Percentiles rank a stretch among this genome's conserved stretches.
Conservation (phyloP, 1,140 invertebrate species). For the Drosophila sproati region DNA sequence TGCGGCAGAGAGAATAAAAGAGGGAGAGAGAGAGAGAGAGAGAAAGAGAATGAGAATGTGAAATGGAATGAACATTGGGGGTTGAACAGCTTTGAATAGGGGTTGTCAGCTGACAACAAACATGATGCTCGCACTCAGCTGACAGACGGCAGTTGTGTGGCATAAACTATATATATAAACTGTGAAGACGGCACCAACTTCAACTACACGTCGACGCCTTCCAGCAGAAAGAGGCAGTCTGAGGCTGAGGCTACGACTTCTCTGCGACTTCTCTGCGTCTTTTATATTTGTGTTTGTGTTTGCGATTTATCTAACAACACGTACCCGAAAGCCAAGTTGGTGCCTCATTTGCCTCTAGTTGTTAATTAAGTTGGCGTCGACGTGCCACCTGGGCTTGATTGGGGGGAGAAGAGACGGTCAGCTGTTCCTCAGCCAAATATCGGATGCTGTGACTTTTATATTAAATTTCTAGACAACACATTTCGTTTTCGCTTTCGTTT, state of each 20-base stretch:
- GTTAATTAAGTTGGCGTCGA: conserved; percentile 71
- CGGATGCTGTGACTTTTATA: conserved; percentile 68
- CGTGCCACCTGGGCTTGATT: conserved; percentile 49
- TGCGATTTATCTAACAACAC: conserved; percentile 64
- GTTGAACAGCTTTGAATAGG: not conserved
- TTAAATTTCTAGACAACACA: conserved; percentile 55
- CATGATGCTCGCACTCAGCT: not conserved
- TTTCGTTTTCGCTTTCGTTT: conserved; percentile 60
- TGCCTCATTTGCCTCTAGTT: conserved; percentile 55
- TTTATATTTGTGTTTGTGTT: not conserved
- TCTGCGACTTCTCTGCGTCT: not conserved
- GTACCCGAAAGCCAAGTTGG: conserved; percentile 37
- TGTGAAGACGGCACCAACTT: conserved; percentile 16
- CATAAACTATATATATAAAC: conserved; percentile 18
- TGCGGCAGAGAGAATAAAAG: too few species aligned
- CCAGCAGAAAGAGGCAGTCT: not conserved
- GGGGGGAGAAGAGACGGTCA: not conserved
- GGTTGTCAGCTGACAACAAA: conserved; percentile 8
- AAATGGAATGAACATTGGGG: not conserved
- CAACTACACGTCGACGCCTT: conserved; percentile 40
- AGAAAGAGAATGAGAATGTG: not conserved
- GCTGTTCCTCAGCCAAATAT: conserved; percentile 11
- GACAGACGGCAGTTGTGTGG: not conserved
- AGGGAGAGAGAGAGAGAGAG: not conserved
- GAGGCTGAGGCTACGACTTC: too few species aligned